phyloP scores from a whole-genome alignment of 2,888 invertebrate genomes.

The Dicranocentrus wangi region DNA sequence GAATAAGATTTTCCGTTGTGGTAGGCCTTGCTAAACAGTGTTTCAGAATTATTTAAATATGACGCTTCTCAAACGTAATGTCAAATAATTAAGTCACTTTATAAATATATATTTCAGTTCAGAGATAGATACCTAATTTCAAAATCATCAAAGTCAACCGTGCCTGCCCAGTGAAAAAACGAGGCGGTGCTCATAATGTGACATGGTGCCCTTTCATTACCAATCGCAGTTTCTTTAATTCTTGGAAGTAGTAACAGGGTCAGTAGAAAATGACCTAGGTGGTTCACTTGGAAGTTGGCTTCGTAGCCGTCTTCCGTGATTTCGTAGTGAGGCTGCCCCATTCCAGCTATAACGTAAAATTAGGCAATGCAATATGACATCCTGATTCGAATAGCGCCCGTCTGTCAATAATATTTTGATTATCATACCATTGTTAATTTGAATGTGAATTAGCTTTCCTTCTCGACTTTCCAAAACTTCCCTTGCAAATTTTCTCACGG shows the following conservation, averaged over 20 bases:
- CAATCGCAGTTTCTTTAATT: constrained; percentile 81
- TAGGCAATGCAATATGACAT: background rate
- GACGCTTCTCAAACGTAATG: no score
- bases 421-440: background rate
- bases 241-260: constrained; percentile 86
- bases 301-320: constrained; percentile 88
- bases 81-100: background rate
- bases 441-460: background rate
- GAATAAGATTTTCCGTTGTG: constrained; percentile 73
- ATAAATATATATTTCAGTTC: background rate
- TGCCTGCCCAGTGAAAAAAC: constrained; percentile 84
- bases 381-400: background rate
- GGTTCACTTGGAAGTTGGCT: constrained; percentile 89
- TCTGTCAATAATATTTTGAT: background rate
- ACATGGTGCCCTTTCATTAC: constrained; percentile 76
- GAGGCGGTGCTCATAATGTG: constrained; percentile 91
- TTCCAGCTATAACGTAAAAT: constrained; percentile 80
- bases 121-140: constrained; percentile 76
- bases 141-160: constrained; percentile 85
- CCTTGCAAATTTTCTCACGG: constrained; percentile 36
- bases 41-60: no score
- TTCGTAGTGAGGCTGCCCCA: constrained; percentile 88
- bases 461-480: constrained; percentile 6
- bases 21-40: background rate
- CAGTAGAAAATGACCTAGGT: constrained; percentile 88